phyloP scores from a whole-genome alignment of 1,140 invertebrate genomes.

The Ctenoplectra terminalis region DNA sequence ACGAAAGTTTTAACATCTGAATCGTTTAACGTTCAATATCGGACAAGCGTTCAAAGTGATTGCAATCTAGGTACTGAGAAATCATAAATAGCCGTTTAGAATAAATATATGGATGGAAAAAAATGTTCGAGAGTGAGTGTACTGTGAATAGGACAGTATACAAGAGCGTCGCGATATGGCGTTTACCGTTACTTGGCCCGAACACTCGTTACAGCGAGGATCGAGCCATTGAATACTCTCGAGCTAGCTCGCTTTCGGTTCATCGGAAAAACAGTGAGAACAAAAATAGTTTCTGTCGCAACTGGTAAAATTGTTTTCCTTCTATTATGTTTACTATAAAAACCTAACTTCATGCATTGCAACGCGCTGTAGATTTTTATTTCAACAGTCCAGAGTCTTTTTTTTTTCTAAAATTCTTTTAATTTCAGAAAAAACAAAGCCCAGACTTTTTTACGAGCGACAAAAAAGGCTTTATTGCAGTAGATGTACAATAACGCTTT shows the following conservation, averaged over 20 bases:
- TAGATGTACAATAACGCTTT: no score
- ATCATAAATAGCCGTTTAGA: not conserved
- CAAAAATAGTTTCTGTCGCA: not conserved
- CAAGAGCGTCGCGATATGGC: conserved; percentile 67
- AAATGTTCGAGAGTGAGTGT: conserved; percentile 59
- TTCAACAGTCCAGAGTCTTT: no score
- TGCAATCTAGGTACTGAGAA: not conserved
- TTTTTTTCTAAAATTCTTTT: no score
- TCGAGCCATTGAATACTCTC: conserved; percentile 36
- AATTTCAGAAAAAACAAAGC: no score
- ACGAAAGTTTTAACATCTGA: not conserved
- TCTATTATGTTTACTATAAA: not conserved
- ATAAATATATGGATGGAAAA: not conserved
- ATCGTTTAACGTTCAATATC: not conserved
- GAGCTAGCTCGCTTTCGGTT: conserved; percentile 31
- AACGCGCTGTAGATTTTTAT: not conserved
- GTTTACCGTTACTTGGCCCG: conserved; percentile 80
- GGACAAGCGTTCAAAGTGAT: not conserved
- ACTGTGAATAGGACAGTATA: conserved; percentile 51
- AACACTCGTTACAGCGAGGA: conserved; percentile 55
- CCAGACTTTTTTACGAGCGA: no score
- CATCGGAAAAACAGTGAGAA: conserved; percentile 1
- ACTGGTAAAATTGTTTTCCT: conserved; percentile 15
- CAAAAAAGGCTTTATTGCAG: no score
- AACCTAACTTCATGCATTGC: not conserved